Evolutionary conservation across 1,140 invertebrate genomes (phyloP), one percentile per base, ranked within the genome.

Genomic region (Aphaenogaster floridana): DNA sequence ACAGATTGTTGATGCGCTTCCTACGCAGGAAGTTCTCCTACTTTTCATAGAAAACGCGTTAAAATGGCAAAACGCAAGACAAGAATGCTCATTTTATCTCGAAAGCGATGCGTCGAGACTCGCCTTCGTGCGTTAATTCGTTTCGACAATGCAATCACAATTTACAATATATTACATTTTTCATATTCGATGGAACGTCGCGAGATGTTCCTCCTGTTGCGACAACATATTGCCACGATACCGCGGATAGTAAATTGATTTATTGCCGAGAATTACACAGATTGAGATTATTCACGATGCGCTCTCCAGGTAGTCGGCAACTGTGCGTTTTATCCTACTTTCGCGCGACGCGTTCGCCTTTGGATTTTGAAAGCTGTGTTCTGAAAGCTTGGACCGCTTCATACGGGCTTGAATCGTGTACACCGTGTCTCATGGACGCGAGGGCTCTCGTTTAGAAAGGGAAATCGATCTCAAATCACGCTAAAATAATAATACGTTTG

Each of bases 311-410:
- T 50, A 42, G 28, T n/a, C 11, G 45, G 9, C 48, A 68, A 42
- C 4, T 1, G 34, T 80, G 39, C 15, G 9, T 83, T 52, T 72
- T 57, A 72, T 83, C 21, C 15, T 54, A 71, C 13, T 34, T 48
- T 68, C 59, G 39, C 28, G n/a, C 36, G 34, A 52, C n/a, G n/a
- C 36, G 39, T 8, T 48, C 7, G 21, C 59, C 17, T 79, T 54
- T 28, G 34, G 48, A 54, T 64, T 48, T 57, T 17, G 64, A 34
- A 21, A 66, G 39, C 4, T 45, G 15, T 1, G 71, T 52, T 45
- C 50, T 84, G 91, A 86, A 90, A 83, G 72, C 34, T 90, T 63
- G 50, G 77, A 89, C 89, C 90, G 90, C 87, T 91, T 91, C 90
- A 91, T 91, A 89, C 90, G 90, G 90, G 17, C 45, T 91, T 86